A percentile compares a stretch with the other conserved stretches of the same genome.
Evolutionary conservation across 2,888 invertebrate genomes (phyloP).

Genomic region (Torymus auratus): DNA sequence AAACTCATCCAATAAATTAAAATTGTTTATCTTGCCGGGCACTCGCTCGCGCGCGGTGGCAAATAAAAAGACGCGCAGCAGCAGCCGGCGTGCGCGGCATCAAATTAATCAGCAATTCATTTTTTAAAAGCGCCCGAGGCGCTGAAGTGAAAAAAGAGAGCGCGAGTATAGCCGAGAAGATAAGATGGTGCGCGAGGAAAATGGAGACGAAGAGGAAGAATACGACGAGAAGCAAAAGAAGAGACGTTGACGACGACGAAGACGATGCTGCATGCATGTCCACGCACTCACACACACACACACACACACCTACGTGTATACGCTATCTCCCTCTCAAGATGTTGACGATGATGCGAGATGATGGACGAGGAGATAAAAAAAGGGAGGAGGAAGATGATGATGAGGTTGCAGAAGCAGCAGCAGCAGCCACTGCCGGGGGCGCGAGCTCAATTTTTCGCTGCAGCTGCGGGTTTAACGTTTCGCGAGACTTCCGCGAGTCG

Average conservation of each 20-base stretch:
- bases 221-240: constrained; percentile 22
- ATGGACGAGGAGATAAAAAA: constrained; percentile 48
- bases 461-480: constrained; percentile 63
- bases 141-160: constrained; percentile 39
- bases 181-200: constrained; percentile 39
- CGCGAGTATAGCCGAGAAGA: constrained; percentile 1
- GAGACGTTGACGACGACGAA: background rate
- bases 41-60: no score
- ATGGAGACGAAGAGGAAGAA: constrained; percentile 58
- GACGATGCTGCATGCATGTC: background rate
- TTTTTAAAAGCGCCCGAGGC: constrained; percentile 34
- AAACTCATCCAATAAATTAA: constrained; percentile 23
- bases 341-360: constrained; percentile 45
- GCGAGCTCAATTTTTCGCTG: constrained; percentile 46
- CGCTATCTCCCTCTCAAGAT: constrained; percentile 37
- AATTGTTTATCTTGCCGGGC: constrained; percentile 24
- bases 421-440: background rate
- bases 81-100: constrained; percentile 1
- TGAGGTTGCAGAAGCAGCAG: background rate
- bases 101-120: constrained; percentile 41
- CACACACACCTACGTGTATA: background rate
- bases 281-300: background rate
- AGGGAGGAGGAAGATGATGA: constrained; percentile 29
- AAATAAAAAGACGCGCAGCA: background rate
- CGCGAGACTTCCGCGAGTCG: constrained; percentile 64